Percentiles rank a stretch among this genome's conserved stretches.
Evolutionary conservation across 2,113 vertebrate species (phyloP).

Genomic region (Leucoraja erinaceus): DNA sequence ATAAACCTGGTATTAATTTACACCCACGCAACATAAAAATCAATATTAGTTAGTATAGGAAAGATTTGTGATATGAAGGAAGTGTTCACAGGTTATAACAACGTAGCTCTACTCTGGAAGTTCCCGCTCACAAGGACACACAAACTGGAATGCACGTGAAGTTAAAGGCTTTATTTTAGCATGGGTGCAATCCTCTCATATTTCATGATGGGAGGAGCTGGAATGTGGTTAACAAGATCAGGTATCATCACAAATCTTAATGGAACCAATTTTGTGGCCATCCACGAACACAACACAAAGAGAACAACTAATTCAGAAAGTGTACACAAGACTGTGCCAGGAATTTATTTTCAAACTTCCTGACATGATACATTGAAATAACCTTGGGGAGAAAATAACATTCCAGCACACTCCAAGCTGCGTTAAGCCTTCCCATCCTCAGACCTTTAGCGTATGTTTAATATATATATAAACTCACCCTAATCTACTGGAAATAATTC

Average conservation of each 20-base stretch:
- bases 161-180: neutral
- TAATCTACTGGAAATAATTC: neutral
- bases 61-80: conserved; percentile 9
- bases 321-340: neutral
- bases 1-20: neutral
- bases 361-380: neutral
- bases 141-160: neutral
- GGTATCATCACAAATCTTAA: neutral
- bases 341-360: conserved; percentile 10
- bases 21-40: neutral
- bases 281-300: neutral
- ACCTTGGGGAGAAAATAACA: neutral
- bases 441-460: neutral
- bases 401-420: neutral
- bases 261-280: neutral
- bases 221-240: neutral
- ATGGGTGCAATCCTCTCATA: neutral
- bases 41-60: neutral
- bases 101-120: neutral
- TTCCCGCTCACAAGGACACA: neutral
- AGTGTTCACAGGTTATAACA: conserved; percentile 2
- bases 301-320: neutral
- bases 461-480: neutral
- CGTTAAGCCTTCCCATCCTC: neutral
- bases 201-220: neutral